Base-by-base conservation (phyloP, 2,113 vertebrate species). In the Rhea pennata region DNA sequence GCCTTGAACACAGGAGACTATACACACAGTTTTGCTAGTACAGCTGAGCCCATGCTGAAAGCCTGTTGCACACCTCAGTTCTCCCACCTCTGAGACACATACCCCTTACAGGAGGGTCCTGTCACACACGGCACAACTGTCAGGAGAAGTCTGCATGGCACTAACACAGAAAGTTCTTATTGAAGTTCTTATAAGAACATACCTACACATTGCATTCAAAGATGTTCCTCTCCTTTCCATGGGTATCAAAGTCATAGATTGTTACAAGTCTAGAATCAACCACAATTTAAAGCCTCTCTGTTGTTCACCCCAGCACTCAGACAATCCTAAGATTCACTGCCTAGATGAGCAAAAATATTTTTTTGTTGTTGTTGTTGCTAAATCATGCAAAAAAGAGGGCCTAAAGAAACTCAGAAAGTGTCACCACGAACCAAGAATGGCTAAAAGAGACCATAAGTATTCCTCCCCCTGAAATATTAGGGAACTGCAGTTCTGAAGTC, bases 141-240 rank as follows among this genome's bases (percentile, higher is more conserved):
- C 76, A 72, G 72, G 13, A 56, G 8, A 39, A 56, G 44, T 42
- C 54, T 10, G 8, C 13, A n/a, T 31, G 53, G 9, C 33, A 56
- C 48, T 33, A 2, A 56, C 76, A 36, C n/a, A n/a, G n/a, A n/a
- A n/a, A n/a, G n/a, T n/a, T n/a, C n/a, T n/a, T n/a, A n/a, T n/a
- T n/a, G n/a, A n/a, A n/a, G n/a, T n/a, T n/a, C n/a, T n/a, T n/a
- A n/a, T n/a, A n/a, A n/a, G 56, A 76, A 36, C 46, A 58, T 4
- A 50, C 0, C 5, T 15, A 71, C 6, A 51, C 0, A 1, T 10
- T 1, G 1, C 6, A 27, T 71, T 74, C 67, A 54, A 14, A 88
- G 6, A 9, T 39, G 12, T 26, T 77, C 24, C 0, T 0, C 58
- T 87, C 20, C 19, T 66, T 58, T 84, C 23, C 27, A 81, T 15